Base-by-base conservation (phyloP, 2,797 vertebrate species). In the Kryptopterus vitreolus region DNA sequence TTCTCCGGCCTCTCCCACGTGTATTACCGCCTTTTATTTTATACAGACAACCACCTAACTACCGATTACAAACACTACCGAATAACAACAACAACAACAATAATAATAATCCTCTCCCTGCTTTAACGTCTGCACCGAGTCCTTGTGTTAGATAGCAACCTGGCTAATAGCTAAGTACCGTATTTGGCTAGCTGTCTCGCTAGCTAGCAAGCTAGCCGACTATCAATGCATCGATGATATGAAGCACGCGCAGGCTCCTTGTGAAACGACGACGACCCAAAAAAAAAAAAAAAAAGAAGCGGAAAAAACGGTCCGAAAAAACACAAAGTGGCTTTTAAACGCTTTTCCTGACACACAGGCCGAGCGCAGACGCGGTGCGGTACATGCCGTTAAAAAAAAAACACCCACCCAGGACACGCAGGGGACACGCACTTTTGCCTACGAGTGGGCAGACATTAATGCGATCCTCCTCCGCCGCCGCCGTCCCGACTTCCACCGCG, bases 331-430 rank as follows among this genome's bases (percentile, higher is more conserved):
- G 72, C 69, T 81, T n/a, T 83, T 50, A 84, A 82, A 75, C 84
- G 87, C 82, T 88, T 72, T 55, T 75, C 76, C 62, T 75, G 68
- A 80, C 62, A 80, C 85, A 82, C 69, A 85, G 79, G 70, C 43
- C 81, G 72, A 86, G 86, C 83, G 82, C 43, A 80, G 76, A 85
- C 50, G 84, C 86, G 62, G 83, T 70, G 86, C 86, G 85, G 79
- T 79, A 87, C 91, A 92, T 91, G 94, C 91, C 91, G 88, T 81
- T 7, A 85, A 38, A 88, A 88, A 88, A 88, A 87, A 92, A 88
- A 94, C 88, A 90, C 88, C 88, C 69, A 92, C 91, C 93, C n/a
- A n/a, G 92, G 93, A 94, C 94, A 93, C 93, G 92, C 93, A 92
- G 91, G 92, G 93, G 92, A 94, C 94, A 94, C 92, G 91, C 91